phyloP scores from a whole-genome alignment of 2,888 invertebrate species.

The Gnatocerus cornutus region DNA sequence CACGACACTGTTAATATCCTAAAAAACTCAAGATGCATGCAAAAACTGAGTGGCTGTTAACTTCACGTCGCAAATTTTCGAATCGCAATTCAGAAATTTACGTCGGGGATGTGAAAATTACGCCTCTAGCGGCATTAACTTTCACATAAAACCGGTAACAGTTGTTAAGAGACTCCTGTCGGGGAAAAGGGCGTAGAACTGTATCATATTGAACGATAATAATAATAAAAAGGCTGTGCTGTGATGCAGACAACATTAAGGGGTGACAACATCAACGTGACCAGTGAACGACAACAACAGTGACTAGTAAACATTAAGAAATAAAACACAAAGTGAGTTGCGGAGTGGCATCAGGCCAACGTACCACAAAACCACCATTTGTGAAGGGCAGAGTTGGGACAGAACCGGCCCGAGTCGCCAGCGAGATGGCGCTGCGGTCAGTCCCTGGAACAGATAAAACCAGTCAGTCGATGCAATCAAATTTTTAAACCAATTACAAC shows the following conservation, averaged over 20 bases:
- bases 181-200: constrained; percentile 20
- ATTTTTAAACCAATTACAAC: constrained; percentile 14
- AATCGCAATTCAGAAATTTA: constrained; percentile 24
- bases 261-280: constrained; percentile 68
- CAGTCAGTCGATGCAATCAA: constrained; percentile 59
- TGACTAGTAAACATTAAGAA: constrained; percentile 55
- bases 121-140: constrained; percentile 34
- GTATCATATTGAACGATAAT: constrained; percentile 5
- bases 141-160: constrained; percentile 43
- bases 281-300: constrained; percentile 61
- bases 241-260: constrained; percentile 67
- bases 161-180: constrained; percentile 24
- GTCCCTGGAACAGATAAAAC: constrained; percentile 71
- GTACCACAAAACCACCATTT: constrained; percentile 72
- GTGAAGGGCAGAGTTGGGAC: constrained; percentile 65
- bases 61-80: constrained; percentile 14
- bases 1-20: constrained; percentile 34
- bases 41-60: constrained; percentile 2
- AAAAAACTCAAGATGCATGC: constrained; percentile 37
- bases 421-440: constrained; percentile 71
- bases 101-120: constrained; percentile 40
- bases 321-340: constrained; percentile 60
- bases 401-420: constrained; percentile 71
- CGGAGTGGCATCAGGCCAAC: constrained; percentile 66
- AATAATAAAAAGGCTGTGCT: constrained; percentile 56